These are phyloP conservation scores for Halocynthia aurantium DNA, from an alignment of 23 tunicate species.

Conservation along the genomic window DNA sequence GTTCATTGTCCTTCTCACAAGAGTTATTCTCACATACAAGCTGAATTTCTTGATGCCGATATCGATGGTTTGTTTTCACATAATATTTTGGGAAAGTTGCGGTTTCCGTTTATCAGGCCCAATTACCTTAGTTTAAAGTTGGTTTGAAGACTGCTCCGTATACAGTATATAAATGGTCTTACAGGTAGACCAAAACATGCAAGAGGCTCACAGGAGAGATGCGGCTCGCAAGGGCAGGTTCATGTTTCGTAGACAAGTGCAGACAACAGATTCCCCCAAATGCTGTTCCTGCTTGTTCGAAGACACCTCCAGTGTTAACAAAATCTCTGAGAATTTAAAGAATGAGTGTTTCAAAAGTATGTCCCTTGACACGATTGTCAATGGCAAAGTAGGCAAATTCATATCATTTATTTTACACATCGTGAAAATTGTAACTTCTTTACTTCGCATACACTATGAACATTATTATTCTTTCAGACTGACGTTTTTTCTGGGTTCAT, in stretches of 20 bases:
- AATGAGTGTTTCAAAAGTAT: slow-evolving; percentile 36
- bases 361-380: slow-evolving; percentile 82
- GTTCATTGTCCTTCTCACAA: slow-evolving; percentile 75
- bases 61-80: slow-evolving; percentile 39
- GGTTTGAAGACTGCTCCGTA: background rate
- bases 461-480: slow-evolving; percentile 18
- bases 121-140: background rate
- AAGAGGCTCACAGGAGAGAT: slow-evolving; percentile 73
- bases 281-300: slow-evolving; percentile 66
- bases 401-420: background rate
- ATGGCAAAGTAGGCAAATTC: slow-evolving; percentile 75
- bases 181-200: slow-evolving; percentile 90
- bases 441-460: background rate
- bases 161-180: slow-evolving; percentile 6
- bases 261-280: slow-evolving; percentile 64
- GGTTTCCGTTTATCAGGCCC: background rate
- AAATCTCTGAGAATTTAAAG: background rate
- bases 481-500: slow-evolving; percentile 86
- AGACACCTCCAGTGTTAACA: background rate
- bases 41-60: slow-evolving; percentile 79
- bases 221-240: slow-evolving; percentile 72
- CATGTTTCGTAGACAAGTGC: slow-evolving; percentile 67
- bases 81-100: background rate
- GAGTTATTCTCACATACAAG: slow-evolving; percentile 94
- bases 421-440: too few species aligned